Percentiles rank a stretch among this genome's conserved stretches.
Evolutionary conservation across 1,140 invertebrate species (phyloP).

Genomic region (Rhizoglyphus robini): DNA sequence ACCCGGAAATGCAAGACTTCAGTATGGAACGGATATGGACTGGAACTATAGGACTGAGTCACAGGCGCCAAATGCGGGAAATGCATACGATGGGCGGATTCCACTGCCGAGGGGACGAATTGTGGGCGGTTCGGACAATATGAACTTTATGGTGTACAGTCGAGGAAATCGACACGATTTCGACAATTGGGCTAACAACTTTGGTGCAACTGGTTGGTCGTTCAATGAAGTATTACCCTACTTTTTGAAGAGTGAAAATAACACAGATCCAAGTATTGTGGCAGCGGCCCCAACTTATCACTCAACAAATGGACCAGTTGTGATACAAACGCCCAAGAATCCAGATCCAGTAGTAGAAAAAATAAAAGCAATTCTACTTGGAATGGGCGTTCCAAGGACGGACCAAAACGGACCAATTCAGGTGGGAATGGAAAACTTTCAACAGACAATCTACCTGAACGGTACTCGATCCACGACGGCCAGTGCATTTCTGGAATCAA

Average conservation of each 20-base stretch:
- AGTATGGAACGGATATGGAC: conserved; percentile 51
- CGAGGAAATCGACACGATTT: conserved; percentile 73
- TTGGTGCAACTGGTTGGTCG: conserved; percentile 71
- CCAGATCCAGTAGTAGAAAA: conserved; percentile 53
- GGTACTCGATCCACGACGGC: conserved; percentile 70
- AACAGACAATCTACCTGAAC: conserved; percentile 71
- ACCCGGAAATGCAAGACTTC: conserved; percentile 45
- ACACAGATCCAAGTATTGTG: conserved; percentile 12
- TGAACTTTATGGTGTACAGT: too few species aligned
- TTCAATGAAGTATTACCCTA: conserved; percentile 59
- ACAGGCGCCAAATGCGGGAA: conserved; percentile 35
- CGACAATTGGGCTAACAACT: conserved; percentile 61
- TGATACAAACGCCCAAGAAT: conserved; percentile 67
- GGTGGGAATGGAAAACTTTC: conserved; percentile 42
- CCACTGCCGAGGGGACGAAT: conserved; percentile 12
- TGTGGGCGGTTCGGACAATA: conserved; percentile 51
- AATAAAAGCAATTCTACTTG: conserved; percentile 48
- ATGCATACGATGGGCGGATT: not conserved
- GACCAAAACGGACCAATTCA: conserved; percentile 69
- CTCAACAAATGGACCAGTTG: conserved; percentile 57
- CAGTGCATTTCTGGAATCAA: conserved; percentile 72
- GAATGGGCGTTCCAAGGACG: conserved; percentile 60
- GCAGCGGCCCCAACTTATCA: conserved; percentile 47
- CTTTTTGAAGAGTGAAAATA: conserved; percentile 42
- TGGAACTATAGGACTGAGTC: conserved; percentile 71